Percentiles rank a stretch among this genome's conserved stretches.
These are phyloP conservation scores for Magallana ariakensis DNA, from an alignment of 1,140 invertebrate species.

Conservation along the genomic window DNA sequence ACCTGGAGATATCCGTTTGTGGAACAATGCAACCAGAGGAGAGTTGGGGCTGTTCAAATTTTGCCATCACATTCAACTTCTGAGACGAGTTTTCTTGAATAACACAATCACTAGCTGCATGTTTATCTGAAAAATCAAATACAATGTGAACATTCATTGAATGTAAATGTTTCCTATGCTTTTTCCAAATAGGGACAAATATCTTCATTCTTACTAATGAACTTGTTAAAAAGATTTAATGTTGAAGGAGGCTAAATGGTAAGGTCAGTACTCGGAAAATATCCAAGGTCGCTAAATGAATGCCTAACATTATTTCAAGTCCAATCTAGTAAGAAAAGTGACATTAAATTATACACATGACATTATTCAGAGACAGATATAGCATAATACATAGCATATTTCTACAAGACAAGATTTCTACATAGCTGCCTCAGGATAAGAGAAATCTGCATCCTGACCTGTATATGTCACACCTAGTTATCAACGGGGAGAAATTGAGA, in stretches of 20 bases:
- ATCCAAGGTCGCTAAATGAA: no score
- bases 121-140: constrained; percentile 45
- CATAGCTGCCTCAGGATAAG: not conserved
- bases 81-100: constrained; percentile 34
- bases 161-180: no score
- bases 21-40: constrained; percentile 48
- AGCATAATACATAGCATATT: not conserved
- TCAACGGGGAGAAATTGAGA: not conserved
- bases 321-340: not conserved
- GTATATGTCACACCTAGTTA: constrained; percentile 2
- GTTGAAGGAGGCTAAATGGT: no score
- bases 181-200: no score
- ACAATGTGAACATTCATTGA: not conserved
- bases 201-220: no score
- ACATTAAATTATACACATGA: not conserved
- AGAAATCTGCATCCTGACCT: not conserved
- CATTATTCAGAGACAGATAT: not conserved
- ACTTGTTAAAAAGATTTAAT: no score
- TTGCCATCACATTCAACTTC: constrained; percentile 47
- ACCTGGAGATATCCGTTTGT: constrained; percentile 30
- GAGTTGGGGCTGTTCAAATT: constrained; percentile 51
- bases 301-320: no score
- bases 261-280: no score
- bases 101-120: constrained; percentile 40
- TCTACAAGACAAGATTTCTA: no score